phyloP scores from a whole-genome alignment of 1,140 invertebrate species.

The Heliothis subflexa region DNA sequence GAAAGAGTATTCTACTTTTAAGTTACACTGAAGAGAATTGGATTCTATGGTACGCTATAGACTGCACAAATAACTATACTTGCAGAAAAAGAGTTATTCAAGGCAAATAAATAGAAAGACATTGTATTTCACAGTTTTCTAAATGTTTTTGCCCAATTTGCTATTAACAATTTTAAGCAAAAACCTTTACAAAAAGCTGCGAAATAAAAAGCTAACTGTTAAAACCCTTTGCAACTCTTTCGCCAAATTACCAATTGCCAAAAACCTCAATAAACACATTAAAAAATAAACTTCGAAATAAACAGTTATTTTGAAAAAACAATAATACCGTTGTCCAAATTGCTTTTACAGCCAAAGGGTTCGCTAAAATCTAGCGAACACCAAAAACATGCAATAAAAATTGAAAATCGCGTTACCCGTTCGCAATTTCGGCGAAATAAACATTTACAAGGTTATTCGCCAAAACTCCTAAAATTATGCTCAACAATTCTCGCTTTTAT shows the following conservation, averaged over 20 bases:
- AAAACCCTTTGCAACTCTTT: slow-evolving; percentile 73
- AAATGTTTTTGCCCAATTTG: neutral
- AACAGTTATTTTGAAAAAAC: slow-evolving; percentile 59
- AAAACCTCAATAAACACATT: slow-evolving; percentile 64
- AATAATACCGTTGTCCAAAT: slow-evolving; percentile 16
- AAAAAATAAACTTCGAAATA: slow-evolving; percentile 58
- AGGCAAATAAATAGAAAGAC: neutral
- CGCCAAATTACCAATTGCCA: slow-evolving; percentile 56
- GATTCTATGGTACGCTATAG: too few species aligned
- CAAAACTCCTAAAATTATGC: neutral
- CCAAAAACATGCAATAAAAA: slow-evolving; percentile 65
- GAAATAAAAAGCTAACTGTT: slow-evolving; percentile 46
- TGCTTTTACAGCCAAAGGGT: slow-evolving; percentile 66
- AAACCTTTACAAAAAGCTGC: slow-evolving; percentile 9
- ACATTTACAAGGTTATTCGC: slow-evolving; percentile 50
- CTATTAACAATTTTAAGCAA: slow-evolving; percentile 12
- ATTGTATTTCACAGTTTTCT: neutral
- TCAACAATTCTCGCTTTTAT: neutral
- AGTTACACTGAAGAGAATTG: too few species aligned
- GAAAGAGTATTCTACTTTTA: too few species aligned
- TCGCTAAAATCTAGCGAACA: slow-evolving; percentile 65
- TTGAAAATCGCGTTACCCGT: slow-evolving; percentile 68
- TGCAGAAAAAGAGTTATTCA: neutral
- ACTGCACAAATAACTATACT: neutral
- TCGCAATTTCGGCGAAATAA: slow-evolving; percentile 58